These are phyloP conservation scores for Heliconius congener DNA, from an alignment of 1,140 invertebrate species.

Conservation along the genomic window DNA sequence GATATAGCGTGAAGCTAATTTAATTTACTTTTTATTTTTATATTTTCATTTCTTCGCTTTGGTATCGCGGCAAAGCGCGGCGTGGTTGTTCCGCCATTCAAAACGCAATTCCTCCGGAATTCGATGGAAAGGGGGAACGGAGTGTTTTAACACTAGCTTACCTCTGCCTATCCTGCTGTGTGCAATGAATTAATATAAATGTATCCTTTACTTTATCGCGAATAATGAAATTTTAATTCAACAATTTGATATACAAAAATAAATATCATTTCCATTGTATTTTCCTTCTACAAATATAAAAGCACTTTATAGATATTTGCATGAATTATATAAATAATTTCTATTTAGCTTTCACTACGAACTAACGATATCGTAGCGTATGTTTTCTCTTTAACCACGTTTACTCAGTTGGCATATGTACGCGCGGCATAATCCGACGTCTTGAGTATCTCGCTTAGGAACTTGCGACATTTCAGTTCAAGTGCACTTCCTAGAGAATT, in stretches of 20 bases:
- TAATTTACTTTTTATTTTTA: no score
- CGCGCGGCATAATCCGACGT: slow-evolving; percentile 23
- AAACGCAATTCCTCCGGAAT: no score
- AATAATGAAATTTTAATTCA: no score
- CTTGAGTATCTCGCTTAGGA: slow-evolving; percentile 26
- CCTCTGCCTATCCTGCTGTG: background rate
- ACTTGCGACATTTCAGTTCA: slow-evolving; percentile 28
- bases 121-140: background rate
- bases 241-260: background rate
- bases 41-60: no score
- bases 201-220: no score
- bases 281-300: background rate
- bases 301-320: background rate
- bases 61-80: no score
- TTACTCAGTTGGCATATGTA: slow-evolving; percentile 15
- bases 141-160: background rate
- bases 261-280: background rate
- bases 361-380: slow-evolving; percentile 6
- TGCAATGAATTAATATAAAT: no score
- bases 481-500: slow-evolving; percentile 27
- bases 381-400: slow-evolving; percentile 22
- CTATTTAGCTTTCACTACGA: background rate
- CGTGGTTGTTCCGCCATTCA: no score
- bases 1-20: no score
- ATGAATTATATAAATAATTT: background rate